A percentile compares a stretch with the other conserved stretches of the same genome.
phyloP scores from a whole-genome alignment of 1,140 invertebrate genomes.

The Parasteatoda tepidariorum region DNA sequence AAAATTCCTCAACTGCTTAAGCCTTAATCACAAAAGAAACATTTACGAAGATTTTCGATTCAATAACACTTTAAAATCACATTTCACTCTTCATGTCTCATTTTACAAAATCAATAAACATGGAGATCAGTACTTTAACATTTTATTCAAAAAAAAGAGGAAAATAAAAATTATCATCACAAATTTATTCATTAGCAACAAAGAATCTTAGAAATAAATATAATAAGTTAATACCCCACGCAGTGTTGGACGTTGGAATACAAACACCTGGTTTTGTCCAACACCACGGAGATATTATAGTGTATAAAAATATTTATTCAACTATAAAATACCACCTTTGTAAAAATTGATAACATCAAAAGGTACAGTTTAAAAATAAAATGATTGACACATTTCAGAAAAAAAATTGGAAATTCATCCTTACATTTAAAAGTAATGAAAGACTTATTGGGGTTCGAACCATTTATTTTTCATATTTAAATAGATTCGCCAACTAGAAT shows the following conservation, averaged over 20 bases:
- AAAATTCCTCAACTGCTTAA: neutral
- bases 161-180: conserved; percentile 27
- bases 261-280: conserved; percentile 58
- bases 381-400: conserved; percentile 53
- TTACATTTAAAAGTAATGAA: conserved; percentile 50
- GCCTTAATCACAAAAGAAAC: neutral
- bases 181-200: conserved; percentile 51
- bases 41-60: neutral
- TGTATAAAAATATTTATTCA: conserved; percentile 59
- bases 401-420: conserved; percentile 54
- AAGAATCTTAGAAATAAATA: conserved; percentile 51
- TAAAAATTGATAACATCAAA: conserved; percentile 61
- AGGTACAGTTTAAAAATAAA: conserved; percentile 60
- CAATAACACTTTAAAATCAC: conserved; percentile 33
- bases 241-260: conserved; percentile 51
- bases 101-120: conserved; percentile 1
- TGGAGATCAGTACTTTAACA: neutral
- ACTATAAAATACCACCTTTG: conserved; percentile 58
- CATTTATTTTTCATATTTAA: conserved; percentile 53
- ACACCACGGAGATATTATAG: conserved; percentile 4
- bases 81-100: conserved; percentile 21
- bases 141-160: conserved; percentile 7
- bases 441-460: conserved; percentile 40
- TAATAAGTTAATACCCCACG: conserved; percentile 35
- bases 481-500: no score